These are phyloP conservation scores for Chionodraco myersi DNA, from an alignment of 2,113 vertebrate genomes.

Conservation along the genomic window DNA sequence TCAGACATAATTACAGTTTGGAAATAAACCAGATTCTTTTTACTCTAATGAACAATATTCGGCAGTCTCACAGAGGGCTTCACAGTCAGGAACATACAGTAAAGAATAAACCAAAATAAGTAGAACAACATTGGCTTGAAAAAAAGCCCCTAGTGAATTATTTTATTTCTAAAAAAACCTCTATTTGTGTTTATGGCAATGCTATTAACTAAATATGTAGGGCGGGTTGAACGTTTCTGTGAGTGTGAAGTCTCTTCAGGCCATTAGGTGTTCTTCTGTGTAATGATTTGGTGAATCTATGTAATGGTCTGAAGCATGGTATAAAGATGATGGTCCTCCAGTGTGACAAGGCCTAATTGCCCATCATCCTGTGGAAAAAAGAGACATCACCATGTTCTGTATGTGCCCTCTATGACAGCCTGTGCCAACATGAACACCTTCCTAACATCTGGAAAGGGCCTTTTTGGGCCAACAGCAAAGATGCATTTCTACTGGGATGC, in stretches of 20 bases:
- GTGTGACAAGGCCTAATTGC: slow-evolving; percentile 83
- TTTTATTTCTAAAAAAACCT: slow-evolving; percentile 19
- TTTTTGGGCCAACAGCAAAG: slow-evolving; percentile 76
- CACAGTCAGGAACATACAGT: slow-evolving; percentile 15
- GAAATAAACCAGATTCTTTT: slow-evolving; percentile 47
- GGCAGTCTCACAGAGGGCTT: slow-evolving; percentile 17
- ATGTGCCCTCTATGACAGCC: slow-evolving; percentile 72
- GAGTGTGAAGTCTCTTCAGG: slow-evolving; percentile 65
- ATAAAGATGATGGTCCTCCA: slow-evolving; percentile 75
- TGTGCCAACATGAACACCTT: slow-evolving; percentile 82
- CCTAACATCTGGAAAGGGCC: slow-evolving; percentile 82
- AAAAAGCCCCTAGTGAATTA: slow-evolving; percentile 14
- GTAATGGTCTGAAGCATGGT: slow-evolving; percentile 72
- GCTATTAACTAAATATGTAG: slow-evolving; percentile 11
- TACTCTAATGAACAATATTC: slow-evolving; percentile 47
- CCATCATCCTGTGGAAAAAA: slow-evolving; percentile 75
- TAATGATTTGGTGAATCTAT: slow-evolving; percentile 70
- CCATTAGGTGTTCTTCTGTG: slow-evolving; percentile 69
- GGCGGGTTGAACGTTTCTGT: slow-evolving; percentile 41
- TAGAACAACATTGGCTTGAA: slow-evolving; percentile 1
- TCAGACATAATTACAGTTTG: slow-evolving; percentile 37
- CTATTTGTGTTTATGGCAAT: slow-evolving; percentile 32
- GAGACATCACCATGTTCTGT: slow-evolving; percentile 80
- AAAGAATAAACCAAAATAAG: slow-evolving; percentile 23
- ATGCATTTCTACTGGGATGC: slow-evolving; percentile 65